phyloP scores from a whole-genome alignment of 1,140 invertebrate genomes.

The Brachionus manjavacas region DNA sequence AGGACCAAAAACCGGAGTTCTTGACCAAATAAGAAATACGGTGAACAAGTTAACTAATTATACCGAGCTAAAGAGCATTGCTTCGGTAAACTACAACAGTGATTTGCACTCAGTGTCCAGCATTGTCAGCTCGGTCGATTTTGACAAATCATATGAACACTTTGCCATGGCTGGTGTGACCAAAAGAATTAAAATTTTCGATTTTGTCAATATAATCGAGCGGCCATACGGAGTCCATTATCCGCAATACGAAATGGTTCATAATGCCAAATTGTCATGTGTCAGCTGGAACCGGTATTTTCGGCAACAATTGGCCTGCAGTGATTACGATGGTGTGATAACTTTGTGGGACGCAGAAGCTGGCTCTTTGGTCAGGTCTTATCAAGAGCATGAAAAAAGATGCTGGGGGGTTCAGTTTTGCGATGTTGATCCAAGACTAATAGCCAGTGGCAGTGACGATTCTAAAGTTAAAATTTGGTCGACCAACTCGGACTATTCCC shows the following conservation, averaged over 20 bases:
- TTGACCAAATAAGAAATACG: conserved; percentile 78
- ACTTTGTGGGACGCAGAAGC: conserved; percentile 85
- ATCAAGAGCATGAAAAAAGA: conserved; percentile 87
- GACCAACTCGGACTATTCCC: conserved; percentile 76
- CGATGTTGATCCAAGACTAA: conserved; percentile 77
- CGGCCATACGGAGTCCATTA: conserved; percentile 84
- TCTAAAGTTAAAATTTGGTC: conserved; percentile 87
- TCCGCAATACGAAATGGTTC: conserved; percentile 85
- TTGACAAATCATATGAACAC: conserved; percentile 91
- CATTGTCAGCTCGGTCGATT: conserved; percentile 81
- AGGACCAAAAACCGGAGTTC: conserved; percentile 54
- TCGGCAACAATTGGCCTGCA: conserved; percentile 80
- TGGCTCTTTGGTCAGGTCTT: conserved; percentile 54
- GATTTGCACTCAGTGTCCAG: conserved; percentile 82
- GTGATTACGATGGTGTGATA: conserved; percentile 89
- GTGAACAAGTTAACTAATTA: conserved; percentile 82
- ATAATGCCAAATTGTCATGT: conserved; percentile 87
- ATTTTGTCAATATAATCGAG: conserved; percentile 77
- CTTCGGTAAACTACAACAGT: conserved; percentile 81
- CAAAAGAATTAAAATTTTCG: conserved; percentile 75
- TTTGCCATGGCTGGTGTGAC: conserved; percentile 94
- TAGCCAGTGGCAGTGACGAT: conserved; percentile 91
- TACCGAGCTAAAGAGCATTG: conserved; percentile 70
- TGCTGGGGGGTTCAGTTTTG: conserved; percentile 97
- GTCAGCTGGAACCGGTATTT: conserved; percentile 89